These are phyloP conservation scores for Hypotaenidia philippensis DNA, from an alignment of 2,797 vertebrate genomes.

Conservation along the genomic window DNA sequence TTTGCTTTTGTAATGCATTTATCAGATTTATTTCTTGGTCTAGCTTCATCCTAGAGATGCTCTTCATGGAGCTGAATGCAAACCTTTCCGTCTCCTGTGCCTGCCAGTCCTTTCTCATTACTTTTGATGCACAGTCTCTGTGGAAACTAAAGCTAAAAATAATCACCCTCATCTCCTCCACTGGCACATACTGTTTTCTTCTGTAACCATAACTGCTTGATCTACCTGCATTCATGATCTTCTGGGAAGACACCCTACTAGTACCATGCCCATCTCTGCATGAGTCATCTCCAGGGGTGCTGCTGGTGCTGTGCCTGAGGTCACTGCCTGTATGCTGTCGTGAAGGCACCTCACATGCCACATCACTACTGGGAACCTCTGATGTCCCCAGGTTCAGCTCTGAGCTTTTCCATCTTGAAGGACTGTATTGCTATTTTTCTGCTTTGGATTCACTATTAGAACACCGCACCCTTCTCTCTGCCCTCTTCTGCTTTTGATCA, in stretches of 20 bases:
- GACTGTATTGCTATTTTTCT: not conserved
- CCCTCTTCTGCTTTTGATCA: not conserved
- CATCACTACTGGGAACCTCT: not conserved
- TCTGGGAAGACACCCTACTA: not conserved
- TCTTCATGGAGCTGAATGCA: not conserved
- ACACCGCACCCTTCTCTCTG: not conserved
- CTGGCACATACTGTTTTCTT: not conserved
- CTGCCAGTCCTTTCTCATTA: slow-evolving; percentile 29
- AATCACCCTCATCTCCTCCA: slow-evolving; percentile 29
- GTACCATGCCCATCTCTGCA: not conserved
- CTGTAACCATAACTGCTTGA: not conserved
- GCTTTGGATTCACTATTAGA: not conserved
- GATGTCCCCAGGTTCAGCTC: not conserved
- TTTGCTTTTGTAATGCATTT: not conserved
- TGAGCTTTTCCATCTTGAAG: not conserved
- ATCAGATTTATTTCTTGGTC: not conserved
- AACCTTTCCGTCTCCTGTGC: not conserved
- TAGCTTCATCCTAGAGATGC: not conserved
- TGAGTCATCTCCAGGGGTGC: not conserved
- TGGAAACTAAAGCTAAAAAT: slow-evolving; percentile 70
- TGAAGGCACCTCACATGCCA: not conserved
- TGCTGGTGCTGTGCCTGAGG: not conserved
- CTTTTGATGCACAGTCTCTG: slow-evolving; percentile 58
- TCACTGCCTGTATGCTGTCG: accelerated
- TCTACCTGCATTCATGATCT: not conserved